These are phyloP conservation scores for Halcyon badia DNA, from an alignment of 2,797 vertebrate genomes.

Conservation along the genomic window DNA sequence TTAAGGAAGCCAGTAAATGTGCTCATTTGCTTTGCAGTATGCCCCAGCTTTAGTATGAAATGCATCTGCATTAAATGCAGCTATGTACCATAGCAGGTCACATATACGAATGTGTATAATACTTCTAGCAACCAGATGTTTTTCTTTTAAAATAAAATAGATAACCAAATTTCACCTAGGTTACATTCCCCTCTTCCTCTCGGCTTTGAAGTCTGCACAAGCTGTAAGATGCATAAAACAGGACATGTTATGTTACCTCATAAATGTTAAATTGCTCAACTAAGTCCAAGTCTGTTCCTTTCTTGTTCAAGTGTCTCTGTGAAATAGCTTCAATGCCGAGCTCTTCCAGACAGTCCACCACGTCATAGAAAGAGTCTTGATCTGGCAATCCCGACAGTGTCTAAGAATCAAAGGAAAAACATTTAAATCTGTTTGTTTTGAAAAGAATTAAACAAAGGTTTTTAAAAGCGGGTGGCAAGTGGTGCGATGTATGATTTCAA, in stretches of 20 bases:
- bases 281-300: slow-evolving; percentile 95
- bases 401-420: slow-evolving; percentile 80
- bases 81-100: neutral
- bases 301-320: slow-evolving; percentile 92
- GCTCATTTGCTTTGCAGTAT: slow-evolving; percentile 5
- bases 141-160: slow-evolving; percentile 54
- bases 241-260: slow-evolving; percentile 85
- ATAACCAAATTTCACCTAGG: slow-evolving; percentile 54
- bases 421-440: slow-evolving; percentile 62
- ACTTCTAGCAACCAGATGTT: slow-evolving; percentile 37
- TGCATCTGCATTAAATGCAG: neutral
- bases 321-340: slow-evolving; percentile 90
- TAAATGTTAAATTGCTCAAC: slow-evolving; percentile 97
- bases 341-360: slow-evolving; percentile 97
- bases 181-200: neutral
- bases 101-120: neutral
- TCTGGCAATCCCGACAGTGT: slow-evolving; percentile 92
- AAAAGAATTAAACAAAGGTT: slow-evolving; percentile 53
- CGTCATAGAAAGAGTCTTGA: slow-evolving; percentile 96
- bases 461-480: slow-evolving; percentile 23
- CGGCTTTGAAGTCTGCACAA: slow-evolving; percentile 35
- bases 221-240: slow-evolving; percentile 33
- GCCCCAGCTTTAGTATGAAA: neutral
- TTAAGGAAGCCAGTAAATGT: slow-evolving; percentile 1
- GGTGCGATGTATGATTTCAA: slow-evolving; percentile 13